phyloP scores from a whole-genome alignment of 2,888 invertebrate species.

The Taphrorychus bicolor region DNA sequence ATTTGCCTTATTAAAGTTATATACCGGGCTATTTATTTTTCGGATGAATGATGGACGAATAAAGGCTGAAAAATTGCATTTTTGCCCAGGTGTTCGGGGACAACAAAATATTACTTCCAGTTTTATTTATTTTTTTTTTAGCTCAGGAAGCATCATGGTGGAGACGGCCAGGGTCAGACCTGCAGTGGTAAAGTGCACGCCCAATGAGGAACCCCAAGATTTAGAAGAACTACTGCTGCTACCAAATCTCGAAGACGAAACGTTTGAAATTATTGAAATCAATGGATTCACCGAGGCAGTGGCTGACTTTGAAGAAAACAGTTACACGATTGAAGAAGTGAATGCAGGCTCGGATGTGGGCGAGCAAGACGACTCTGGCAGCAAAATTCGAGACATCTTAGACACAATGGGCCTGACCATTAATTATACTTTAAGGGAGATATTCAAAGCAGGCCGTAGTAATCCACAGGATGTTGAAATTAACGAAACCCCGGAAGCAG shows the following conservation, averaged over 20 bases:
- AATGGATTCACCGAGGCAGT: neutral
- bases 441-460: constrained; percentile 14
- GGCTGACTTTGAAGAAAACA: neutral
- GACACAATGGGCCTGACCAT: constrained; percentile 29
- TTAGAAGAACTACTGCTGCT: constrained; percentile 15
- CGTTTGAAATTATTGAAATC: constrained; percentile 30
- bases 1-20: neutral
- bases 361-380: constrained; percentile 2
- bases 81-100: neutral
- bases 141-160: constrained; percentile 19
- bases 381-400: constrained; percentile 25
- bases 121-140: constrained; percentile 3
- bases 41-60: neutral
- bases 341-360: neutral
- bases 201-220: constrained; percentile 13
- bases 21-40: neutral
- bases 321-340: constrained; percentile 10
- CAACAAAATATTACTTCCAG: neutral
- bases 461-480: neutral
- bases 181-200: constrained; percentile 2
- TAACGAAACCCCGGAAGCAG: too few relatives aligned
- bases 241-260: constrained; percentile 7
- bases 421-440: constrained; percentile 23
- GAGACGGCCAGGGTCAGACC: constrained; percentile 22
- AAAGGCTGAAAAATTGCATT: neutral